Evolutionary conservation across 1,140 invertebrate genomes (phyloP).

Genomic region (Leptinotarsa texana): DNA sequence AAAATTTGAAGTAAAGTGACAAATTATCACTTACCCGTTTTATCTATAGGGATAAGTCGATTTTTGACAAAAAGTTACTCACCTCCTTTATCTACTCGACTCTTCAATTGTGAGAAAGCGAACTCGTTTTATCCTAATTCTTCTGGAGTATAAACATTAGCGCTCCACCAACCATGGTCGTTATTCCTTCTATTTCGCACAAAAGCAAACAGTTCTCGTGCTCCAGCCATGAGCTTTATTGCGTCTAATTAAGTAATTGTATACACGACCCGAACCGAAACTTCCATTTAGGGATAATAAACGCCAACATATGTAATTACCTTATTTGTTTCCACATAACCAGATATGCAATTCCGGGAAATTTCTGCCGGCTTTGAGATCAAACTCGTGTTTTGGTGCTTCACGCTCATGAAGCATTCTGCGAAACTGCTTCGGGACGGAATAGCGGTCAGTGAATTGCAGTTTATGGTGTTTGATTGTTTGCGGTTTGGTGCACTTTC

Average conservation of each 20-base stretch:
- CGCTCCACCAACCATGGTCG: background rate
- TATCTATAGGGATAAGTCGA: too few species aligned
- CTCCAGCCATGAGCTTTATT: background rate
- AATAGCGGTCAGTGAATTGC: too few species aligned
- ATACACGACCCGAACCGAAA: background rate
- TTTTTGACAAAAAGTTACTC: too few species aligned
- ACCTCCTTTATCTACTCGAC: too few species aligned
- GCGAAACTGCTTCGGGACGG: background rate
- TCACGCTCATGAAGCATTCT: background rate
- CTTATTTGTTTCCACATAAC: constrained; percentile 8
- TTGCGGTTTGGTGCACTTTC: too few species aligned
- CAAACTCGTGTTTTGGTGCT: background rate
- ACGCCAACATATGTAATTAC: constrained; percentile 6
- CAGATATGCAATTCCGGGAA: constrained; percentile 1
- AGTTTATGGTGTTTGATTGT: too few species aligned
- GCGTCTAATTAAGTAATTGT: constrained; percentile 4
- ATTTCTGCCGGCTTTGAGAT: background rate
- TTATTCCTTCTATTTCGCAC: background rate
- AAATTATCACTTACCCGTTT: too few species aligned
- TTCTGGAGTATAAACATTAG: background rate
- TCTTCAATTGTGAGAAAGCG: too few species aligned
- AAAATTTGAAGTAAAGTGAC: too few species aligned
- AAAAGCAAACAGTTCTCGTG: background rate
- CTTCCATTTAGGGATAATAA: constrained; percentile 1
- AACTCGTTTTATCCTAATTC: too few species aligned